phyloP scores from a whole-genome alignment of 1,140 invertebrate genomes.

The Drosophila melanogaster region Release_6_plus_ISO1_MT NT_033777.3:10830001-10830500 shows the following conservation, averaged over 20 bases:
- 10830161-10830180: conserved; percentile 38
- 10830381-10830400: conserved; percentile 44
- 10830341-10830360: conserved; percentile 28
- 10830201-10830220: conserved; percentile 33
- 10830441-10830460: conserved; percentile 45
- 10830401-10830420: conserved; percentile 35
- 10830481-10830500: conserved; percentile 77
- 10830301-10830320: conserved; percentile 18
- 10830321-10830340: neutral
- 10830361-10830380: conserved; percentile 41
- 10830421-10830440: conserved; percentile 52
- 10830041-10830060: too few species aligned
- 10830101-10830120: conserved; percentile 9
- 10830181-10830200: conserved; percentile 56
- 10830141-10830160: conserved; percentile 63
- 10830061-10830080: neutral
- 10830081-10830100: conserved; percentile 3
- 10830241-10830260: conserved; percentile 32
- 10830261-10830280: too few species aligned
- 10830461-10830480: conserved; percentile 59
- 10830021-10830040: too few species aligned
- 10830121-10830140: conserved; percentile 54
- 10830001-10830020: too few species aligned
- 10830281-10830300: neutral
- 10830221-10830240: conserved; percentile 20